These are phyloP conservation scores for Dicycla oo DNA, from an alignment of 2,888 invertebrate genomes.

Conservation along the genomic window DNA sequence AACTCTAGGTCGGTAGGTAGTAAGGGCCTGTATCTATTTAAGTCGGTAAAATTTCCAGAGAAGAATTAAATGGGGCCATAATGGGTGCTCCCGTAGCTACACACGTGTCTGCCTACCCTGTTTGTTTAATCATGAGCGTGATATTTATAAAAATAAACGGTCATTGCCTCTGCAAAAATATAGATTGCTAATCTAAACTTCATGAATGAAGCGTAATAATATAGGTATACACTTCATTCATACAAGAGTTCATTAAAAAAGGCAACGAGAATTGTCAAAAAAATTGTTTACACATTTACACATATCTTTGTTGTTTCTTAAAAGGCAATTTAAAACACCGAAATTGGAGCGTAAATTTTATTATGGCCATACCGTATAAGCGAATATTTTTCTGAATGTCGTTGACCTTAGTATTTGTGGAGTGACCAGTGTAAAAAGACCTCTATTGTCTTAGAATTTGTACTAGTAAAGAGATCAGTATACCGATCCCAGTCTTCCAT, in stretches of 20 bases:
- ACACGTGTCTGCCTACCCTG: background rate
- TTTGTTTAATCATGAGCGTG: background rate
- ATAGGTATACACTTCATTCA: constrained; percentile 14
- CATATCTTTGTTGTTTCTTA: constrained; percentile 23
- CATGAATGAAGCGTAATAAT: no score
- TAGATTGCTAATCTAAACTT: no score
- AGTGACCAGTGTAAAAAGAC: constrained; percentile 65
- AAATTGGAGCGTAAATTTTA: constrained; percentile 47
- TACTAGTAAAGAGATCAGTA: constrained; percentile 62
- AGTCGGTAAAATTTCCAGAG: no score
- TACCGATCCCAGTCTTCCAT: constrained; percentile 65
- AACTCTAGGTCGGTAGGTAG: no score
- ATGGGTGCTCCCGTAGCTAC: background rate
- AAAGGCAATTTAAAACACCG: constrained; percentile 36
- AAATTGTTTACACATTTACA: constrained; percentile 40
- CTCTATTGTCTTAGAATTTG: constrained; percentile 42
- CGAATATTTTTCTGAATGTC: constrained; percentile 70
- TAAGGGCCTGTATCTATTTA: no score
- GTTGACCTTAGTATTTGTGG: constrained; percentile 67
- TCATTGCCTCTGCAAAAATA: background rate
- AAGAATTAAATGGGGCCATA: no score
- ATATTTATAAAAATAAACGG: background rate
- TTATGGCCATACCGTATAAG: constrained; percentile 45
- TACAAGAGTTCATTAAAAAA: background rate
- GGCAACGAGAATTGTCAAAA: background rate